Evolutionary conservation across 2,888 invertebrate species (phyloP).

Genomic region (Tetranychus truncatus): DNA sequence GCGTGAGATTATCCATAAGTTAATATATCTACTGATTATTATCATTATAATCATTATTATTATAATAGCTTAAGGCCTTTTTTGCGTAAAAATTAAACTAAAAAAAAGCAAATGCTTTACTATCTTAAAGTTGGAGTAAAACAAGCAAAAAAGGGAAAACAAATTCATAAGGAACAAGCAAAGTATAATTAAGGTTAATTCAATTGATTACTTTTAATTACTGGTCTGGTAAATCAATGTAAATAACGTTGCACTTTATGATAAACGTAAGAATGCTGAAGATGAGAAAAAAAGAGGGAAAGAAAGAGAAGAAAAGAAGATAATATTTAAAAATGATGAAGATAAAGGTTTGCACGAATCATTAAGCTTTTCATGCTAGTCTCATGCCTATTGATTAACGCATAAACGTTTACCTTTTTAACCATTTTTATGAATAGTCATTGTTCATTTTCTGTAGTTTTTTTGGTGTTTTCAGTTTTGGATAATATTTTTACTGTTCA

Average conservation of each 20-base stretch:
- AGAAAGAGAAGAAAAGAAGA: not conserved
- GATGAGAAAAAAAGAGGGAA: not conserved
- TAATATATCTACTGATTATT: too few relatives aligned
- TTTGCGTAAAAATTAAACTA: too few relatives aligned
- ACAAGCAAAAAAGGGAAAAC: too few relatives aligned
- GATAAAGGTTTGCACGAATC: constrained; percentile 3
- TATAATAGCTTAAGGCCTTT: too few relatives aligned
- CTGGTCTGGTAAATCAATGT: not conserved
- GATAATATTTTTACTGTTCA: too few relatives aligned
- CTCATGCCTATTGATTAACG: not conserved
- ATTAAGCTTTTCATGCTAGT: not conserved
- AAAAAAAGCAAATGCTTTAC: too few relatives aligned
- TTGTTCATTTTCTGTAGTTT: too few relatives aligned
- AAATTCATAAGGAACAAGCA: too few relatives aligned
- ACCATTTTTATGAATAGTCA: not conserved
- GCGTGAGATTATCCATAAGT: too few relatives aligned
- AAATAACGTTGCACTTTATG: not conserved
- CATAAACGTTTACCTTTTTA: not conserved
- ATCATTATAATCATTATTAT: too few relatives aligned
- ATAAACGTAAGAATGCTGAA: not conserved
- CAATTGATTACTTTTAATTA: constrained; percentile 1
- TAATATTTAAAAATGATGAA: not conserved
- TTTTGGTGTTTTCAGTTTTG: too few relatives aligned
- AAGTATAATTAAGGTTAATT: not conserved
- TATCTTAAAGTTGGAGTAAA: too few relatives aligned